Conservation (phyloP, 2,888 invertebrate species). For the Harpagoxenus sublaevis region DNA sequence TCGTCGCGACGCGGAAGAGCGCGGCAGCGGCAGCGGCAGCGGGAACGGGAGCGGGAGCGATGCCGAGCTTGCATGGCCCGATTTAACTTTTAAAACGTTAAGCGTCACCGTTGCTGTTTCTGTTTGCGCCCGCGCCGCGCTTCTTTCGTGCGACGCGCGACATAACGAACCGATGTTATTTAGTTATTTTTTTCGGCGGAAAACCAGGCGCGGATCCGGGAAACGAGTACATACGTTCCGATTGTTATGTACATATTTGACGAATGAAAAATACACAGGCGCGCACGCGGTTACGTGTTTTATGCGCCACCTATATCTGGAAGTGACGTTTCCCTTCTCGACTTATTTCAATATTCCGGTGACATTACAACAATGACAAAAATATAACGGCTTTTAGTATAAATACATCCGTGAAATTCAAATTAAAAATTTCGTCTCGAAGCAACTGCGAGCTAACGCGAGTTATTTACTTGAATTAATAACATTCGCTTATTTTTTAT, state of each 20-base stretch:
- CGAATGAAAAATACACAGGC: slow-evolving; percentile 52
- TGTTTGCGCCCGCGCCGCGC: slow-evolving; percentile 53
- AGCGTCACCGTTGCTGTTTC: slow-evolving; percentile 50
- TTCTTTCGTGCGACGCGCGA: slow-evolving; percentile 55
- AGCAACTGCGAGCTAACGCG: not conserved
- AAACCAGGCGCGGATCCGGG: slow-evolving; percentile 1
- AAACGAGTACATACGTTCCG: slow-evolving; percentile 21
- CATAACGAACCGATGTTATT: slow-evolving; percentile 63
- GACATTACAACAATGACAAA: slow-evolving; percentile 6
- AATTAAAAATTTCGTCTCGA: not conserved
- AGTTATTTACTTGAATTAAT: slow-evolving; percentile 15
- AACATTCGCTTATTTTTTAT: not conserved
- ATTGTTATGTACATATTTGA: slow-evolving; percentile 54
- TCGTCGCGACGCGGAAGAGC: not conserved
- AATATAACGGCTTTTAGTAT: slow-evolving; percentile 14
- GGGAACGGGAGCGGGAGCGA: slow-evolving; percentile 11
- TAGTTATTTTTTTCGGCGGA: slow-evolving; percentile 29
- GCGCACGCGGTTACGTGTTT: slow-evolving; percentile 13
- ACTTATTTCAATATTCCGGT: slow-evolving; percentile 34
- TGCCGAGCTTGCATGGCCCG: slow-evolving; percentile 27
- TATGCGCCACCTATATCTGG: slow-evolving; percentile 19
- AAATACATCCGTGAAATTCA: slow-evolving; percentile 9
- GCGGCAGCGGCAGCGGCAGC: too few species aligned
- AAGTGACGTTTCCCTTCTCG: slow-evolving; percentile 40
- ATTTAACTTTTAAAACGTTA: slow-evolving; percentile 77